Evolutionary conservation across 53 echinoderm and acorn worm genomes (phyloP).

Genomic region (Paracentrotus lividus): DNA sequence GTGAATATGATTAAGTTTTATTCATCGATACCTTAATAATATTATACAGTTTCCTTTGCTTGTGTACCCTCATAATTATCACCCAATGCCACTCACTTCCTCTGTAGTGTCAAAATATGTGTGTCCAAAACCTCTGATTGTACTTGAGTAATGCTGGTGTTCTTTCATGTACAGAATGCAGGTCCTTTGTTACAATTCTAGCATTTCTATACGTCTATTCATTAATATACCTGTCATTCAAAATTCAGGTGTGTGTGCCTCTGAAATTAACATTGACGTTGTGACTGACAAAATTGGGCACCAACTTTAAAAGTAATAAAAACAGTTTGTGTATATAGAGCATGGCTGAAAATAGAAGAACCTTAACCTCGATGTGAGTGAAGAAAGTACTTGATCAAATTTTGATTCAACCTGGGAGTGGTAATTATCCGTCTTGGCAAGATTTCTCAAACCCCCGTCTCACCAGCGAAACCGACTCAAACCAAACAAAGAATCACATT

Average conservation of each 20-base stretch:
- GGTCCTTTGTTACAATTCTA: background rate
- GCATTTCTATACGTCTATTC: background rate
- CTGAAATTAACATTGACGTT: background rate
- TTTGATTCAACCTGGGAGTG: conserved; percentile 48
- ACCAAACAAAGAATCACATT: too few species aligned
- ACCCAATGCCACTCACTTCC: background rate
- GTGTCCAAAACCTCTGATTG: background rate
- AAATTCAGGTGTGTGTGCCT: conserved; percentile 27
- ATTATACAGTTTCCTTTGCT: too few species aligned
- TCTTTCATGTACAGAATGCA: background rate
- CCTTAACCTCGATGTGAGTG: conserved; percentile 34
- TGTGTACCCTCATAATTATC: background rate
- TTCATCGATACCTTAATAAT: background rate
- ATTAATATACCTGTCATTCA: conserved; percentile 12
- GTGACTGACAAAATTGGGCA: conserved; percentile 27
- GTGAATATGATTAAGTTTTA: background rate
- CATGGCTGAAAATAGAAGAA: conserved; percentile 28
- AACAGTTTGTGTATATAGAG: conserved; percentile 20
- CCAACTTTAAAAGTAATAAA: background rate
- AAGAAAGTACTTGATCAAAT: conserved; percentile 48
- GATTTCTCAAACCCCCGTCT: too few species aligned
- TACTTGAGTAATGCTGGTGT: background rate
- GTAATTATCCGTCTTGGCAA: conserved; percentile 49
- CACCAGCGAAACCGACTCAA: too few species aligned
- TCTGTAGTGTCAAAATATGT: background rate